Conservation (phyloP, 1,140 invertebrate species). For the Amphibalanus amphitrite region DNA sequence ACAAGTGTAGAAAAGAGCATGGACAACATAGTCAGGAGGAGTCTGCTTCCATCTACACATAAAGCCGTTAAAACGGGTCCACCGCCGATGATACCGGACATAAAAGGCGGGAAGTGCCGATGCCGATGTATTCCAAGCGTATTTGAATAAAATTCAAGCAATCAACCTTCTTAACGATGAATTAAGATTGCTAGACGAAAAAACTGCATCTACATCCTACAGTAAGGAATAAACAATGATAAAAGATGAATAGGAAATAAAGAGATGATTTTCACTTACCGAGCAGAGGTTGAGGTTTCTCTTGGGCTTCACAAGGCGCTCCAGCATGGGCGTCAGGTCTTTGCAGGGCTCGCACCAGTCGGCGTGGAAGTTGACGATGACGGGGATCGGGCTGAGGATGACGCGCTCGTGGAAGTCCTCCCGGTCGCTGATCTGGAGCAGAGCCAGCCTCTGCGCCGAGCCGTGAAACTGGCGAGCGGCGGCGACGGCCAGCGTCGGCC, state of each 20-base stretch:
- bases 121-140: too few species aligned
- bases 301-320: conserved; percentile 14
- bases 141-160: too few species aligned
- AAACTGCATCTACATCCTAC: too few species aligned
- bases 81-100: neutral
- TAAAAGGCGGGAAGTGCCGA: too few species aligned
- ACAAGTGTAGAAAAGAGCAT: conserved; percentile 6
- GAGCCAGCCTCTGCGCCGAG: too few species aligned
- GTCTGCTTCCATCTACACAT: conserved; percentile 9
- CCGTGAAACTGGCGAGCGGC: too few species aligned
- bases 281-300: neutral
- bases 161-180: too few species aligned
- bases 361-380: conserved; percentile 21
- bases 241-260: too few species aligned
- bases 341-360: conserved; percentile 22
- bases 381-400: conserved; percentile 16
- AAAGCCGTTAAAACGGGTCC: neutral
- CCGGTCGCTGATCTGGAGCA: conserved; percentile 12
- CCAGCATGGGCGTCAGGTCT: conserved; percentile 18
- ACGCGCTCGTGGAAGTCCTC: conserved; percentile 20
- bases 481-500: too few species aligned
- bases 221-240: too few species aligned
- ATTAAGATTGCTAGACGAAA: too few species aligned
- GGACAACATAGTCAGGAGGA: neutral
- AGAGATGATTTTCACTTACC: too few species aligned